A percentile compares a stretch with the other conserved stretches of the same genome.
phyloP scores from a whole-genome alignment of 2,888 invertebrate genomes.

The Hofmannophila pseudospretella region DNA sequence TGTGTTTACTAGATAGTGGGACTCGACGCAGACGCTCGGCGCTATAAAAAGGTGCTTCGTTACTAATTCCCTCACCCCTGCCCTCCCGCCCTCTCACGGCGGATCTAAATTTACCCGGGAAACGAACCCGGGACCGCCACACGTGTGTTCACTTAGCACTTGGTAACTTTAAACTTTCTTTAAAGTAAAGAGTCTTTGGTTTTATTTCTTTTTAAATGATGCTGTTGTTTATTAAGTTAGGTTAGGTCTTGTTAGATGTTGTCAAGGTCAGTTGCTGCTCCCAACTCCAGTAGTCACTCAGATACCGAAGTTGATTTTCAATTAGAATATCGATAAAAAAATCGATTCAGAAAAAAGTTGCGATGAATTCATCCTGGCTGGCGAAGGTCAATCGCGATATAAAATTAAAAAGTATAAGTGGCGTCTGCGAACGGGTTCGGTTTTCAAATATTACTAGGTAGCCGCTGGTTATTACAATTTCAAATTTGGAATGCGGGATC shows the following conservation, averaged over 20 bases:
- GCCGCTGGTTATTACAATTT: slow-evolving; percentile 65
- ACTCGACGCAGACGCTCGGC: slow-evolving; percentile 45
- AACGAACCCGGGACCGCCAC: slow-evolving; percentile 57
- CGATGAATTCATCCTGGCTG: slow-evolving; percentile 65
- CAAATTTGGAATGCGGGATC: slow-evolving; percentile 48
- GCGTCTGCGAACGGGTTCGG: slow-evolving; percentile 47
- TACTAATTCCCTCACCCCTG: slow-evolving; percentile 43
- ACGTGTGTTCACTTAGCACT: slow-evolving; percentile 70
- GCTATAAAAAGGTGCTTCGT: slow-evolving; percentile 75
- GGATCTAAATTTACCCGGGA: slow-evolving; percentile 67
- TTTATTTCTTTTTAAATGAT: slow-evolving; percentile 22
- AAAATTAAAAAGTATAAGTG: slow-evolving; percentile 77
- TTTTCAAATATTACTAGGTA: slow-evolving; percentile 72
- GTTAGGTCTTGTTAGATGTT: no score
- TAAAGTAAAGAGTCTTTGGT: slow-evolving; percentile 21
- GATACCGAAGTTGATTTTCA: slow-evolving; percentile 18
- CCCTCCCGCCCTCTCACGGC: slow-evolving; percentile 29
- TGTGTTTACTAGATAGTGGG: slow-evolving; percentile 49
- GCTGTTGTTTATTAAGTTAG: neutral
- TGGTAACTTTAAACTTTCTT: slow-evolving; percentile 56
- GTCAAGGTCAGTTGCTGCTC: no score
- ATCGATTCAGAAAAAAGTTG: slow-evolving; percentile 43
- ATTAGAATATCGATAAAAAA: slow-evolving; percentile 39
- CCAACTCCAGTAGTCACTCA: no score
- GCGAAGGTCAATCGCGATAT: slow-evolving; percentile 67